phyloP scores from a whole-genome alignment of 2,113 vertebrate genomes.

The Pampusana beccarii region DNA sequence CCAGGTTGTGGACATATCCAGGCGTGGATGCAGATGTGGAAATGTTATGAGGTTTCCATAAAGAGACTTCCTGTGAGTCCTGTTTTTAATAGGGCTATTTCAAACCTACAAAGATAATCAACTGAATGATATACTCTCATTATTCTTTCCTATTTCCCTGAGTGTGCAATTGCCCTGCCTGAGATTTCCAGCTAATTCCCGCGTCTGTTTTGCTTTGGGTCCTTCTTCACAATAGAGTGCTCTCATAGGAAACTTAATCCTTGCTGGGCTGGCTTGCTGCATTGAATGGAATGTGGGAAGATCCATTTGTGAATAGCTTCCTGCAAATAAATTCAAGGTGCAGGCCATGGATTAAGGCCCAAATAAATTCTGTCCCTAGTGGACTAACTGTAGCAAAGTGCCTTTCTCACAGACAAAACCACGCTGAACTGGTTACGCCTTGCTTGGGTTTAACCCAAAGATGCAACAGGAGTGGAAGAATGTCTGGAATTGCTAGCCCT shows the following conservation, averaged over 20 bases:
- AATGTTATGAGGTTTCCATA: not conserved
- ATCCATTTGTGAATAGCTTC: not conserved
- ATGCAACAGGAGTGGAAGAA: not conserved
- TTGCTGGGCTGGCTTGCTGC: not conserved
- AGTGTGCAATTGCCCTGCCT: not conserved
- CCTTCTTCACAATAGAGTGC: not conserved
- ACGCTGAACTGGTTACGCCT: not conserved
- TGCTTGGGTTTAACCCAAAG: not conserved
- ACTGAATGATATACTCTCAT: not conserved
- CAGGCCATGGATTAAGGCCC: not conserved
- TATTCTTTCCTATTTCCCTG: not conserved
- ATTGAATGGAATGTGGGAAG: not conserved
- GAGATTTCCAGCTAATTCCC: not conserved
- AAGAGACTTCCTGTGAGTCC: not conserved
- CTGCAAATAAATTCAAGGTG: not conserved
- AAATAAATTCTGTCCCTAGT: not conserved
- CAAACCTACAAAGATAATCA: not conserved
- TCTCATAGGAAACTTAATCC: slow-evolving; percentile 3
- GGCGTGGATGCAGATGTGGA: not conserved
- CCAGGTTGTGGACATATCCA: not conserved
- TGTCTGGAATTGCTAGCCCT: not conserved
- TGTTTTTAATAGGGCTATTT: not conserved
- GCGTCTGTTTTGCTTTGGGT: not conserved
- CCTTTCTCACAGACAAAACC: not conserved
- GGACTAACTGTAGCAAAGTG: not conserved